phyloP scores from a whole-genome alignment of 1,140 invertebrate genomes.

The Bombus superbus region DNA sequence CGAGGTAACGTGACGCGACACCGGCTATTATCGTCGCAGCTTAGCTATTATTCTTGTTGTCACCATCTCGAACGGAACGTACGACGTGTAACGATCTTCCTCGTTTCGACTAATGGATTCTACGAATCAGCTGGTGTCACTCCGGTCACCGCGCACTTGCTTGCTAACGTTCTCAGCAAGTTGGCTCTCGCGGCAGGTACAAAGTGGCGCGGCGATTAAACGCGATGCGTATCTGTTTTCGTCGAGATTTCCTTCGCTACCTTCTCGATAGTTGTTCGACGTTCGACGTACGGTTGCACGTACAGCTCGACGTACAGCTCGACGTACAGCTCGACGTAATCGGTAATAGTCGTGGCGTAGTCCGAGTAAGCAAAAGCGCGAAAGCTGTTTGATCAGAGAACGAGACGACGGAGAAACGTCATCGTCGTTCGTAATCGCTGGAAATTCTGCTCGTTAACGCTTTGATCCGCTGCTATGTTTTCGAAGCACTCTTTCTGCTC shows the following conservation, averaged over 20 bases:
- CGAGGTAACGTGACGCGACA: not conserved
- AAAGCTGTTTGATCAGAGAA: not conserved
- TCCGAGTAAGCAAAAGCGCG: not conserved
- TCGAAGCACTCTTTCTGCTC: slow-evolving; percentile 27
- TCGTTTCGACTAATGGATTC: slow-evolving; percentile 59
- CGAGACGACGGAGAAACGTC: no score
- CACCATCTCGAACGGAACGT: slow-evolving; percentile 4
- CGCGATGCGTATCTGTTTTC: slow-evolving; percentile 9
- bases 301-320: not conserved
- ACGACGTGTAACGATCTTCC: slow-evolving; percentile 20
- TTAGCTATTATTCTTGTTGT: slow-evolving; percentile 50
- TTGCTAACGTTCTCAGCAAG: no score
- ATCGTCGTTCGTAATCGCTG: not conserved
- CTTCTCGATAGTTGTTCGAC: no score
- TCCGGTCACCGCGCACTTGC: not conserved
- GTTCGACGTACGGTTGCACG: no score
- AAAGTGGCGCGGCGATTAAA: slow-evolving; percentile 33
- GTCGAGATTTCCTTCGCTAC: not conserved
- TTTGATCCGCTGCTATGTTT: slow-evolving; percentile 31
- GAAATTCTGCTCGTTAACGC: slow-evolving; percentile 13
- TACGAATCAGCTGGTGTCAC: slow-evolving; percentile 51
- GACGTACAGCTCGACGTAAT: not conserved
- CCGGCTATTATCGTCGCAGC: slow-evolving; percentile 40
- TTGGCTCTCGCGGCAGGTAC: no score
- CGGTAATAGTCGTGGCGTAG: not conserved